Percentiles rank a stretch among this genome's conserved stretches.
Evolutionary conservation across 2,888 invertebrate genomes (phyloP).

Genomic region (Trileptium ribeirensis): DNA sequence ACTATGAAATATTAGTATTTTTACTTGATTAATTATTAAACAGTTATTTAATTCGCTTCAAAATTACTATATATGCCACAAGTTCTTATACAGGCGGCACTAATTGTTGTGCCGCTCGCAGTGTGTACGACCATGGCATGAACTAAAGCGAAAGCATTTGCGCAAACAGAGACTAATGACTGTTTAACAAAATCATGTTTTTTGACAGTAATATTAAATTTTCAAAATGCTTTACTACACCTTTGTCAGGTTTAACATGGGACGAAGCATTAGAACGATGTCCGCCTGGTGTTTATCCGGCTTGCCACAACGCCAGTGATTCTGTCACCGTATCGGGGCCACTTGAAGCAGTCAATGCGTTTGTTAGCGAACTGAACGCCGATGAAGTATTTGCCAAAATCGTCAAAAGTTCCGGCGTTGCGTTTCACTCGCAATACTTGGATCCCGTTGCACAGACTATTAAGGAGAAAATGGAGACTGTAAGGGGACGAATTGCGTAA

Average conservation of each 20-base stretch:
- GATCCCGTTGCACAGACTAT: conserved; percentile 61
- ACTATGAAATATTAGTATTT: too few species aligned
- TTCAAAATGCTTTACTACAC: neutral
- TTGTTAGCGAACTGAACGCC: conserved; percentile 49
- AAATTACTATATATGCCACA: too few species aligned
- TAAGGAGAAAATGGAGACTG: conserved; percentile 13
- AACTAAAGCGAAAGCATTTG: too few species aligned
- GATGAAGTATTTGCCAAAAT: conserved; percentile 74
- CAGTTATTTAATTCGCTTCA: too few species aligned
- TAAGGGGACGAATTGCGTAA: too few species aligned
- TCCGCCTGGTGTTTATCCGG: conserved; percentile 71
- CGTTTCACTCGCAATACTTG: conserved; percentile 84
- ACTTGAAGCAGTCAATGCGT: conserved; percentile 61
- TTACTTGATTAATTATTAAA: too few species aligned
- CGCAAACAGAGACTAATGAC: neutral
- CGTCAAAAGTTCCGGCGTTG: conserved; percentile 76
- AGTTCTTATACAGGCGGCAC: too few species aligned
- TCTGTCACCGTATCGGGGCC: conserved; percentile 91
- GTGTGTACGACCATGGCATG: too few species aligned
- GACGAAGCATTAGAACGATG: conserved; percentile 67
- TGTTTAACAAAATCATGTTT: too few species aligned
- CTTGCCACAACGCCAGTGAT: conserved; percentile 89
- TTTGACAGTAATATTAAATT: too few species aligned
- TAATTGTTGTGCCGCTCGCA: too few species aligned
- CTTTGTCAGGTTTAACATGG: conserved; percentile 65